Evolutionary conservation across 2,888 invertebrate species (phyloP).

Genomic region (Keiferia lycopersicella): DNA sequence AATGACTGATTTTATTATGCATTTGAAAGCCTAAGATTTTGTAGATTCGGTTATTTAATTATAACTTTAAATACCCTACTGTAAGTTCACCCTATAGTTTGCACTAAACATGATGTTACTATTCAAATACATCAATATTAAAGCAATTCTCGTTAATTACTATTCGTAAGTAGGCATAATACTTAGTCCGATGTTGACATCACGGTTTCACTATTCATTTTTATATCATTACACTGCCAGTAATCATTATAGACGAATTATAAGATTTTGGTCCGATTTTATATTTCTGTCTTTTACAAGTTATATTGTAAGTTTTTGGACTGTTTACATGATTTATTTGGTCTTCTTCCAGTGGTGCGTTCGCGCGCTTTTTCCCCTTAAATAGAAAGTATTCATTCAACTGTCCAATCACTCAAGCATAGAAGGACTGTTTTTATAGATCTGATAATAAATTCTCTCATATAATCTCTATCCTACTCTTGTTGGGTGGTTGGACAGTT

Average conservation of each 20-base stretch:
- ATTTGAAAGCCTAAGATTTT: conserved; percentile 80
- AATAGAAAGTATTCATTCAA: not conserved
- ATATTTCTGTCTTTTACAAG: conserved; percentile 77
- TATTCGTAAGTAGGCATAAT: conserved; percentile 75
- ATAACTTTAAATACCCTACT: conserved; percentile 70
- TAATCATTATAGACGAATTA: conserved; percentile 59
- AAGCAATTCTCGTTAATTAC: conserved; percentile 78
- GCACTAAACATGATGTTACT: conserved; percentile 68
- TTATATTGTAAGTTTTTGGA: conserved; percentile 74
- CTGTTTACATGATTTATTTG: conserved; percentile 56
- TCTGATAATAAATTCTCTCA: not conserved
- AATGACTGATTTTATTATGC: conserved; percentile 81
- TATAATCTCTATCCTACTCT: not conserved
- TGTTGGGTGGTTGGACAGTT: not conserved
- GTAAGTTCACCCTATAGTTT: conserved; percentile 78
- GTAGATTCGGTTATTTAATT: conserved; percentile 74
- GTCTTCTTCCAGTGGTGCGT: conserved; percentile 35
- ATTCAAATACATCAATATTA: conserved; percentile 68
- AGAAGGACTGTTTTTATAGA: not conserved
- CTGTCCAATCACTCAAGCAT: not conserved
- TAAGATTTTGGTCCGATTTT: conserved; percentile 75
- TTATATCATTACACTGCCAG: conserved; percentile 58
- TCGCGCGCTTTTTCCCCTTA: conserved; percentile 39
- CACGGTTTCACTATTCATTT: conserved; percentile 57
- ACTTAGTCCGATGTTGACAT: conserved; percentile 48